phyloP scores from a whole-genome alignment of 2,888 invertebrate species.

The Yponomeuta sedellus region DNA sequence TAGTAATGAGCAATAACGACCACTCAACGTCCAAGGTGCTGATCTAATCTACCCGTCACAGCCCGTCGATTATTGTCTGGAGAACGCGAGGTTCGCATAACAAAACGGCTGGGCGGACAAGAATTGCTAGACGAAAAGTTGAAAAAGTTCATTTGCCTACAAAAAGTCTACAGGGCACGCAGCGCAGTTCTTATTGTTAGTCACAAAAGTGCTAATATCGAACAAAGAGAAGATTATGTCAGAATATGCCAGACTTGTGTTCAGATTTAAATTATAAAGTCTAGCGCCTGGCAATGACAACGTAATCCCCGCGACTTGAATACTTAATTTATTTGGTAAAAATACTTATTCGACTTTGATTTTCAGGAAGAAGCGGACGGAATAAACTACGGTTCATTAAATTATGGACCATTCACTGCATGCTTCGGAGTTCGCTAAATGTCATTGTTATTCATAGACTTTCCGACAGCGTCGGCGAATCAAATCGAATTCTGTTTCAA shows the following conservation, averaged over 20 bases:
- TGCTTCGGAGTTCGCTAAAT: background rate
- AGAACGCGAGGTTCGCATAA: conserved; percentile 5
- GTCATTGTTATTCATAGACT: conserved; percentile 1
- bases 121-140: background rate
- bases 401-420: background rate
- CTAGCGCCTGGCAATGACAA: background rate
- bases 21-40: conserved; percentile 38
- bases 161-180: too few species aligned
- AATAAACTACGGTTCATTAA: background rate
- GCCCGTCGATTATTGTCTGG: conserved; percentile 12
- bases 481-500: conserved; percentile 51
- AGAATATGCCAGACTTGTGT: background rate
- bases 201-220: background rate
- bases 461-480: conserved; percentile 9
- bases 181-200: too few species aligned
- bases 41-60: conserved; percentile 35
- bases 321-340: background rate
- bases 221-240: background rate
- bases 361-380: background rate
- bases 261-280: background rate
- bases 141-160: background rate
- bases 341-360: background rate
- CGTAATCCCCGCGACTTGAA: background rate
- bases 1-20: conserved; percentile 42
- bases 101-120: background rate